These are phyloP conservation scores for Actinernus sp. DNA, from an alignment of 92 coral and sea anemone species.

Conservation along the genomic window DNA sequence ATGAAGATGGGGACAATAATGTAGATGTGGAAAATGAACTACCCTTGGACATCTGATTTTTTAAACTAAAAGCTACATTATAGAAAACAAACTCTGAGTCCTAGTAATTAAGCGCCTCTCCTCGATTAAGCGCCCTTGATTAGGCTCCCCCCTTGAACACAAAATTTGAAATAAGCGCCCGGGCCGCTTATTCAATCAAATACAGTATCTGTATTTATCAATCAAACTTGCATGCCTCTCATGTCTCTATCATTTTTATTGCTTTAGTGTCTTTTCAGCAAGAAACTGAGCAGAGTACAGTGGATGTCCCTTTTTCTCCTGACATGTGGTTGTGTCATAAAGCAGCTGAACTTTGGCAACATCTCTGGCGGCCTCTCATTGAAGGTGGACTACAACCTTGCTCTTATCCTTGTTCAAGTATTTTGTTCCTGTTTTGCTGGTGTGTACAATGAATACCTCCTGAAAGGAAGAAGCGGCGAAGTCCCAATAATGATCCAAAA, in stretches of 20 bases:
- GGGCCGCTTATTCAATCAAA: no score
- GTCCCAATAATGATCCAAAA: slow-evolving; percentile 94
- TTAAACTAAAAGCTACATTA: no score
- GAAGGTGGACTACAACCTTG: slow-evolving; percentile 74
- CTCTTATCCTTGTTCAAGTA: slow-evolving; percentile 91
- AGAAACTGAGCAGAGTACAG: slow-evolving; percentile 78
- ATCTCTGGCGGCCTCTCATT: slow-evolving; percentile 63
- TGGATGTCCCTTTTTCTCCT: slow-evolving; percentile 92
- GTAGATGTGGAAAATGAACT: no score
- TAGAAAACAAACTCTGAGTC: no score
- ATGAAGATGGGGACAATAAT: no score
- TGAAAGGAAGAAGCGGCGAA: slow-evolving; percentile 92
- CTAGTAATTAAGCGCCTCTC: no score
- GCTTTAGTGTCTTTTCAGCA: slow-evolving; percentile 83
- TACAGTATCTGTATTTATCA: no score
- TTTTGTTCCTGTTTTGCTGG: slow-evolving; percentile 99
- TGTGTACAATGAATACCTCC: slow-evolving; percentile 95
- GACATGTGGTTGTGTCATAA: slow-evolving; percentile 89
- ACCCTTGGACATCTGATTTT: no score
- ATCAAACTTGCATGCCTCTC: slow-evolving; percentile 4
- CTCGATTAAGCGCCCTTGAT: no score
- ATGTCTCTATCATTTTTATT: no score
- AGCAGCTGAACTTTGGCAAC: slow-evolving; percentile 73
- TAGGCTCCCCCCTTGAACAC: no score
- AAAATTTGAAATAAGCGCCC: no score